phyloP scores from a whole-genome alignment of 1,140 invertebrate genomes.

The Ceratitis capitata region DNA sequence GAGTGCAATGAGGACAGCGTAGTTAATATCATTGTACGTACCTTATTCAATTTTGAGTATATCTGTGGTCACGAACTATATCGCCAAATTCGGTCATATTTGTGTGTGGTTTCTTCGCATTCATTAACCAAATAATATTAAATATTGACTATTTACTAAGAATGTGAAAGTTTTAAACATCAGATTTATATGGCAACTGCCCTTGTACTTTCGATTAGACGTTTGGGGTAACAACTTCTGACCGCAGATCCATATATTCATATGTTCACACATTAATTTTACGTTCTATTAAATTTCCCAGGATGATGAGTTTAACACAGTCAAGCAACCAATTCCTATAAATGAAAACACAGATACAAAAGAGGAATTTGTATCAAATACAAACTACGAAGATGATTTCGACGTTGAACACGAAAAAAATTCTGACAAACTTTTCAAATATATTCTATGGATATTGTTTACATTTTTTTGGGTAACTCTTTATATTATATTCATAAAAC shows the following conservation, averaged over 20 bases:
- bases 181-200: too few species aligned
- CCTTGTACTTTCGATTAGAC: too few species aligned
- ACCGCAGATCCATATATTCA: too few species aligned
- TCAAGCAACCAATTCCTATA: too few species aligned
- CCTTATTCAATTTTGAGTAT: neutral
- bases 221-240: too few species aligned
- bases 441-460: conserved; percentile 66
- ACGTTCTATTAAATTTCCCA: too few species aligned
- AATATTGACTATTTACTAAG: neutral
- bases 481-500: conserved; percentile 75
- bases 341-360: too few species aligned
- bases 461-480: conserved; percentile 74
- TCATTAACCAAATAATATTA: neutral
- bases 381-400: neutral
- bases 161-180: too few species aligned
- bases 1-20: neutral
- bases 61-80: neutral
- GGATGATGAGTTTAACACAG: too few species aligned
- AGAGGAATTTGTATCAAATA: neutral
- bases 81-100: neutral
- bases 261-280: too few species aligned
- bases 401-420: neutral
- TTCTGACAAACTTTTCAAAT: conserved; percentile 51
- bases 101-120: neutral
- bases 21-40: neutral